Conservation (phyloP, 1,140 invertebrate species). For the Brachionus plicatilis region DNA sequence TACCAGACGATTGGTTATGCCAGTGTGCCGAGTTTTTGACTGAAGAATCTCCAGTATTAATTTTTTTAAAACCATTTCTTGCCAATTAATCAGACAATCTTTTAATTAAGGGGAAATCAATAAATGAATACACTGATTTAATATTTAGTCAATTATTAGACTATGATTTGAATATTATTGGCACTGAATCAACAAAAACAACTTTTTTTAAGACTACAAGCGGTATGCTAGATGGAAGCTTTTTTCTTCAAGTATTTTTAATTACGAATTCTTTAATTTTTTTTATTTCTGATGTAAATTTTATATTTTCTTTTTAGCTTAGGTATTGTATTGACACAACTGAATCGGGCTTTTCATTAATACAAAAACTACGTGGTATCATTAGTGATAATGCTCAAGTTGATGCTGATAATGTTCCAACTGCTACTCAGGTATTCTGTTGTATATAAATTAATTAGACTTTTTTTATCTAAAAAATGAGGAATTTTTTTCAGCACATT, state of each 20-base stretch:
- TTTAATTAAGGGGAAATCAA: neutral
- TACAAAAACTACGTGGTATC: slow-evolving; percentile 33
- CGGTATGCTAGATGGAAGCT: neutral
- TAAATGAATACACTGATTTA: slow-evolving; percentile 1
- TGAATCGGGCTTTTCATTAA: neutral
- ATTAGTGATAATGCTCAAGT: slow-evolving; percentile 25
- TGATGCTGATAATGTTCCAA: slow-evolving; percentile 33
- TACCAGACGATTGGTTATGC: slow-evolving; percentile 23
- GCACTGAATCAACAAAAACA: neutral
- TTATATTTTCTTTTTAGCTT: neutral
- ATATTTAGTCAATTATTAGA: slow-evolving; percentile 21
- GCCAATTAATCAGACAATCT: neutral
- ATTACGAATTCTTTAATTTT: neutral
- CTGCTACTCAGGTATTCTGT: neutral
- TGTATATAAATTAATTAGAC: neutral
- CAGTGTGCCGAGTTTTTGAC: slow-evolving; percentile 25
- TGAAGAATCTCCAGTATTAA: neutral
- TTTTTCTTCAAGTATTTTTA: neutral
- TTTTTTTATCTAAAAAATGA: neutral
- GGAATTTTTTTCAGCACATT: no score
- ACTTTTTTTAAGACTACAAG: neutral
- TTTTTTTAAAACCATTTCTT: neutral
- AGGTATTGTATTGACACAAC: slow-evolving; percentile 27
- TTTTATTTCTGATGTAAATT: neutral
- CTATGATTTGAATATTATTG: slow-evolving; percentile 3